Base-by-base conservation (phyloP, 2,888 invertebrate genomes). In the Lamproptera curius region DNA sequence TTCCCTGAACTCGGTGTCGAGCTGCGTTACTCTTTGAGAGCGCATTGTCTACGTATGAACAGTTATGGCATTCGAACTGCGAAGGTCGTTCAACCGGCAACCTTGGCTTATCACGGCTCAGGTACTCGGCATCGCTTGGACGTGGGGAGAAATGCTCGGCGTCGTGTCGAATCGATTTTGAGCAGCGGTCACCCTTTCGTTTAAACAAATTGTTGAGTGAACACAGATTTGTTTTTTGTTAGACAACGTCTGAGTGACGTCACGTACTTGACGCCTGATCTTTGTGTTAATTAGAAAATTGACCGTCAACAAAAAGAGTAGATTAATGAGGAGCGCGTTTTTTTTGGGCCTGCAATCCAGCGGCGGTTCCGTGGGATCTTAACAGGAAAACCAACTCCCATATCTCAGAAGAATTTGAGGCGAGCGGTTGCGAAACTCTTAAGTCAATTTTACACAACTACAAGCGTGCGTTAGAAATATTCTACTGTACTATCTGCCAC, bases 51-150 rank as follows among this genome's bases (percentile, higher is more conserved):
- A 46, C 49, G 26, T 49, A 51, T 51, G 54, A 42, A 50, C 44
- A 44, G 44, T 50, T 50, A 44, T 56, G 56, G 52, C n/a, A n/a
- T 50, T 53, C 55, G 52, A 55, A 48, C 40, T 47, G 43, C 34
- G 37, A 28, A 53, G 57, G 54, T 58, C 54, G 35, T 58, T 56
- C 46, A 49, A 52, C 56, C 41, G 39, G 15, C 50, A 53, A 51
- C 56, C 52, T 53, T 52, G 57, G 52, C 6, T 52, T 58, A 58
- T 56, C 56, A 54, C 31, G 39, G 46, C 43, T 53, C 35, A 6
- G 28, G 28, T 28, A 28, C 2, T 28, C 2, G 28, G n/a, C 28
- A 10, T 6, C 28, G 28, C 9, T 8, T 28, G 28, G 10, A 28
- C 46, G 23, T 28, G 31, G 28, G 38, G 41, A 37, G 33, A 44